Evolutionary conservation across 1,140 invertebrate genomes (phyloP), one percentile per base, ranked within the genome.

Genomic region (Campoletis sonorensis): DNA sequence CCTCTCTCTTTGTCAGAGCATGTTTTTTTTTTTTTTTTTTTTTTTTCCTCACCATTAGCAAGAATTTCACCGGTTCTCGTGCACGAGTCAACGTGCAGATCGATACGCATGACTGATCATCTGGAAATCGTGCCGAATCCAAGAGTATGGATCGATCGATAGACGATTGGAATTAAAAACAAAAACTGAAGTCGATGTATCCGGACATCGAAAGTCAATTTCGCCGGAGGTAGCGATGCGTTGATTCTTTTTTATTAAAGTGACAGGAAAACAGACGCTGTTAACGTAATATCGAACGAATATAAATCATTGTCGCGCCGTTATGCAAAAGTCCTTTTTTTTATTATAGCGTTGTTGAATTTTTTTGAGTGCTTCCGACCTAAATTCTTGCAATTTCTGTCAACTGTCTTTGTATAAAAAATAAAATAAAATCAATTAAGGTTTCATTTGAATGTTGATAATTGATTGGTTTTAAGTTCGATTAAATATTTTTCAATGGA

Each of bases 41-140:
- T n/a, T n/a, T n/a, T n/a, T n/a, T n/a, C n/a, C n/a, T 45, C 27
- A 11, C 40, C 72, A 54, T 30, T 37, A 27, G n/a, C 13, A 11
- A 40, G 15, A 77, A 77, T 77, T 77, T 77, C 73, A 77, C 54
- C 54, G 54, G 51, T 16, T 16, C 73, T 64, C 54, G 73, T 21
- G 73, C 26, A 5, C 67, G 3, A 64, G 49, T 54, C 51, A 49
- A 45, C 54, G 23, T 4, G 68, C 58, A 27, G 21, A 26, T 27
- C 45, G 54, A 68, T 40, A 54, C 77, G 82, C 82, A 81, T 81
- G 82, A 58, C 37, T 67, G 54, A 80, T 83, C 81, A 83, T 70
- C 58, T 68, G 79, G 51, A 83, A 78, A 79, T 75, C 81, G 72
- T 78, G 64, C 78, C 58, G 45, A 80, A 51, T 80, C 79, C 45